Base-by-base conservation (phyloP, 92 coral and sea anemone species). In the Epizoanthus rinbou region DNA sequence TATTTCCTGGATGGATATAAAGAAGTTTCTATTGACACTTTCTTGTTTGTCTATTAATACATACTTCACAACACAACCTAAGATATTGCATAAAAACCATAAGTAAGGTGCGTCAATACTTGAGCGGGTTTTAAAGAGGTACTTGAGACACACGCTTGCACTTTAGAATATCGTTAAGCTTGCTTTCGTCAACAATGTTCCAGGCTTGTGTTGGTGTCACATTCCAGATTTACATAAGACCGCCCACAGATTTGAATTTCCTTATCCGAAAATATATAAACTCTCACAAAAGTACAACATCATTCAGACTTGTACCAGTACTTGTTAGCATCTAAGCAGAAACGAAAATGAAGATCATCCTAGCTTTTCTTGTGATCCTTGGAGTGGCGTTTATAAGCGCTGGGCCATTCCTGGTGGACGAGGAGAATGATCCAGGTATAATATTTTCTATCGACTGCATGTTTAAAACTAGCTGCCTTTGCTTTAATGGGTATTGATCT, bases 91-190 rank as follows among this genome's bases (percentile, higher is more conserved):
- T 56, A n/a, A n/a, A n/a, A n/a, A n/a, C n/a, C n/a, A n/a, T n/a
- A 57, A 75, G 6, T 45, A 9, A 22, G 71, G 7, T 75, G 37
- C 66, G 80, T 75, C 80, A 75, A 75, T 50, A 54, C 80, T 75
- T 21, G 18, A 70, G 15, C 17, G 59, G 16, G 33, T 22, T 11
- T 10, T 25, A 10, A 28, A 25, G 35, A 57, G 13, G 16, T 64
- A 75, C 80, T 75, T 75, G 13, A 57, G 58, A 53, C 17, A 3
- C 54, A 47, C 54, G 54, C 15, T 47, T 9, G 8, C 54, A 47
- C 23, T 39, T 17, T 43, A 9, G 13, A 37, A 35, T 3, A 37
- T 41, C 54, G 6, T 16, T 41, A 8, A 39, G 74, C 6, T 70
- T 39, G 13, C 33, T 41, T 70, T 37, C 57, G 24, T 70, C 71